Conservation (phyloP, 2,113 vertebrate genomes). For the Albula glossodonta region DNA sequence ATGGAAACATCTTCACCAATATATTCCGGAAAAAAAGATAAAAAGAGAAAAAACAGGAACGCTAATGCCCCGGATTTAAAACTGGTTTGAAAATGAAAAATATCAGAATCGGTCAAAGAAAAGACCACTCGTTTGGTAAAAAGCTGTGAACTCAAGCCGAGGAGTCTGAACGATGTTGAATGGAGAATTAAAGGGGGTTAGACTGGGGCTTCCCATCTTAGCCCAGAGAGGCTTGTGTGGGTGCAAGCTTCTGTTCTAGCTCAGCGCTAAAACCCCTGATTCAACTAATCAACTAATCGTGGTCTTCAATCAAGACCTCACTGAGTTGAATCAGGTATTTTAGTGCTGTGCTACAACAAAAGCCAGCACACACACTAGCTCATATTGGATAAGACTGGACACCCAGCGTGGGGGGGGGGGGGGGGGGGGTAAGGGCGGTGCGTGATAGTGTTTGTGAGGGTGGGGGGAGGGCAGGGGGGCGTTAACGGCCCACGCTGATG, state of each 20-base stretch:
- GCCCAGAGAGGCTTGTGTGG: slow-evolving; percentile 14
- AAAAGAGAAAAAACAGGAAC: slow-evolving; percentile 46
- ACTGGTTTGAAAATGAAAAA: neutral
- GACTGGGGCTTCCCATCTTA: no score
- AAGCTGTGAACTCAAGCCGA: slow-evolving; percentile 75
- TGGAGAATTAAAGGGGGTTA: slow-evolving; percentile 56
- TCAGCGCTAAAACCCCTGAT: no score
- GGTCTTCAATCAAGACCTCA: no score
- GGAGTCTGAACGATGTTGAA: slow-evolving; percentile 56
- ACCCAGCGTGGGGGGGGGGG: no score
- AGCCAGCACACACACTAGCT: no score
- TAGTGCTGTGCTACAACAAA: no score
- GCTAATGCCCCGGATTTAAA: neutral
- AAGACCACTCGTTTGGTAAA: slow-evolving; percentile 64
- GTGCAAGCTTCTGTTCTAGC: no score
- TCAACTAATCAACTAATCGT: no score
- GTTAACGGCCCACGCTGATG: slow-evolving; percentile 96
- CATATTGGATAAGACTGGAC: no score
- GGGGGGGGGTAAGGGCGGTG: neutral
- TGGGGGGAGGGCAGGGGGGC: neutral
- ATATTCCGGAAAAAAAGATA: slow-evolving; percentile 55
- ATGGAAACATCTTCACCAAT: slow-evolving; percentile 52
- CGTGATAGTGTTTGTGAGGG: neutral
- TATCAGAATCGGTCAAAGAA: slow-evolving; percentile 54
- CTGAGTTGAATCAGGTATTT: no score